These are phyloP conservation scores for Galendromus occidentalis DNA, from an alignment of 1,140 invertebrate genomes.

Conservation along the genomic window DNA sequence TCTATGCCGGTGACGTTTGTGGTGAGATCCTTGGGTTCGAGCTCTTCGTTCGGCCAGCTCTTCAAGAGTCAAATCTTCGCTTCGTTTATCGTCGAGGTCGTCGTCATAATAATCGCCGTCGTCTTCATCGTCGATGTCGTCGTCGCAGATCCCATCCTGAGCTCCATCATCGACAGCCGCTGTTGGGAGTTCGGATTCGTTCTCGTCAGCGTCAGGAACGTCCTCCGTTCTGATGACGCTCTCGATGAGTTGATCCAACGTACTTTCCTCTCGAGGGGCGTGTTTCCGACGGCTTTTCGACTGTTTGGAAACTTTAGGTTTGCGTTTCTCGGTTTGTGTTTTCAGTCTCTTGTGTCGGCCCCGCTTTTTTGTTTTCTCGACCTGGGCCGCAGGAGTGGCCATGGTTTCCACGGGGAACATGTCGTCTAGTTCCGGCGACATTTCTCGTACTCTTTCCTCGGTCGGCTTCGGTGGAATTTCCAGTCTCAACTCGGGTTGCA, in stretches of 20 bases:
- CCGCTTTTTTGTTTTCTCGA: neutral
- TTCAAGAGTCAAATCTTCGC: constrained; percentile 6
- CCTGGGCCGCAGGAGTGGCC: neutral
- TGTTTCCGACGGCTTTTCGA: too few species aligned
- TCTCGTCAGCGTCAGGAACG: too few species aligned
- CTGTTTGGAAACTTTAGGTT: neutral
- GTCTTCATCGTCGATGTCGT: neutral
- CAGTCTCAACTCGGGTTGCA: too few species aligned
- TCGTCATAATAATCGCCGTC: neutral
- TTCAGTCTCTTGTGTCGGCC: constrained; percentile 4
- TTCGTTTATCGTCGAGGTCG: neutral
- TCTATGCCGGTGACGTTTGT: neutral
- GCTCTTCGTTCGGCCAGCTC: neutral
- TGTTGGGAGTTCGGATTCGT: too few species aligned
- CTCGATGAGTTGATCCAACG: too few species aligned
- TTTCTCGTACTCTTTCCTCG: neutral
- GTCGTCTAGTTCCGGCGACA: neutral
- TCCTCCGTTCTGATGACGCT: too few species aligned
- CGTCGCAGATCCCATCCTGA: too few species aligned
- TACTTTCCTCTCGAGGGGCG: too few species aligned
- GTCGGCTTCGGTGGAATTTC: too few species aligned
- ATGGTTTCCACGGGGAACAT: neutral
- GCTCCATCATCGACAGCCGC: too few species aligned
- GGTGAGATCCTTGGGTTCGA: neutral
- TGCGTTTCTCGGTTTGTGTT: neutral